A percentile compares a stretch with the other conserved stretches of the same genome.
These are phyloP conservation scores for Lasiommata megera DNA, from an alignment of 2,888 invertebrate species.

Conservation along the genomic window DNA sequence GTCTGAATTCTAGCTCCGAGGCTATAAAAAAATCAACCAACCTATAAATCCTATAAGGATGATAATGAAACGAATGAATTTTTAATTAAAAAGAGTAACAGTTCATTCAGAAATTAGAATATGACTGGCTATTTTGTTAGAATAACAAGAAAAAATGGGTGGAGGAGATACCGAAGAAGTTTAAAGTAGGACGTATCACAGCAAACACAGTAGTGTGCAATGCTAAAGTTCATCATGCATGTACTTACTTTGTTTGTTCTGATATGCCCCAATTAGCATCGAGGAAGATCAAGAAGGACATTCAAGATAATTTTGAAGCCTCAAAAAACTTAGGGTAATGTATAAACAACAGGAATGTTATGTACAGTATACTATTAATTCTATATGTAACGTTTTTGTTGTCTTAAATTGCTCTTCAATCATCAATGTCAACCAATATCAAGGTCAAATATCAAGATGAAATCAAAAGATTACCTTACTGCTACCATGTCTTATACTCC, in stretches of 20 bases:
- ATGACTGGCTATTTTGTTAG: background rate
- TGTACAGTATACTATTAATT: slow-evolving; percentile 78
- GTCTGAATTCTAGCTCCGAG: too few species aligned
- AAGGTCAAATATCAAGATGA: too few species aligned
- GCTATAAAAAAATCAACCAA: too few species aligned
- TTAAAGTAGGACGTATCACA: slow-evolving; percentile 61
- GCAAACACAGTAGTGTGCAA: slow-evolving; percentile 82
- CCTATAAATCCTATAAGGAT: too few species aligned
- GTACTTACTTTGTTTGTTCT: slow-evolving; percentile 82
- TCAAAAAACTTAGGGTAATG: slow-evolving; percentile 65
- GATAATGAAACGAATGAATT: too few species aligned
- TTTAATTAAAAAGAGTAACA: too few species aligned
- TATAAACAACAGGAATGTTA: slow-evolving; percentile 82
- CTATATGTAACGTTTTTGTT: slow-evolving; percentile 83
- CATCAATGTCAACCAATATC: slow-evolving; percentile 37
- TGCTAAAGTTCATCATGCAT: slow-evolving; percentile 76
- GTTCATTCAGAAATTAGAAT: background rate
- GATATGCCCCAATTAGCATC: slow-evolving; percentile 55
- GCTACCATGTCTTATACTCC: too few species aligned
- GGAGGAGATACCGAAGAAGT: background rate
- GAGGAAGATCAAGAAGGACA: background rate
- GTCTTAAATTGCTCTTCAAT: slow-evolving; percentile 79
- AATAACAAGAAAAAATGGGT: background rate
- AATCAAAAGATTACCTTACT: too few species aligned
- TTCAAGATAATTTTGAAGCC: slow-evolving; percentile 3